Evolutionary conservation across 2,797 vertebrate species (phyloP), one percentile per base, ranked within the genome.

Genomic region (Paramormyrops hopkinsi): DNA sequence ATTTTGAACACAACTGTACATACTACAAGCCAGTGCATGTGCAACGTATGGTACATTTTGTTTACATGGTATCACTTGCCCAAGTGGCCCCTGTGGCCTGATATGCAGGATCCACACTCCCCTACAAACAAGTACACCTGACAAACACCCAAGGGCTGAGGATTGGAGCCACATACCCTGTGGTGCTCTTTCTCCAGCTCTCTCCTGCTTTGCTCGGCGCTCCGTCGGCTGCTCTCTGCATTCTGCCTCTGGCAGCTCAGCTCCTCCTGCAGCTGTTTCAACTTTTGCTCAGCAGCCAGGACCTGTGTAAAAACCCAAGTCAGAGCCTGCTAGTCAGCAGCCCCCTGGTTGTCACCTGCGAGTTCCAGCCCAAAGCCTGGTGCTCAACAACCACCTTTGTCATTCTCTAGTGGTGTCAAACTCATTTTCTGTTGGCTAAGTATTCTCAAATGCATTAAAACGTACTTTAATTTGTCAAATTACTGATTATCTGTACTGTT

Each of bases 171-270:
- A 19, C 93, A 91, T 88, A 96, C 96, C 94, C 93, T 94, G 92
- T 96, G 96, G 88, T 96, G 95, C 25, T 96, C 95, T 88, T 94
- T 95, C 92, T 96, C 96, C 91, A 95, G 87, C 88, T 96, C 96
- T 88, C 95, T 97, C 2, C 90, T 90, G 79, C 94, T 95, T 50
- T 95, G 96, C 37, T 95, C 96, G 88, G 95, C 93, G 9, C 95
- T 95, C 83, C 95, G 93, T 69, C 96, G 93, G 91, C 92, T 95
- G 91, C 94, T 96, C 88, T 96, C 96, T 9, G 95, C 90, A 69
- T 96, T 97, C 92, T 96, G 96, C 33, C 95, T 94, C 89, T 96
- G 96, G 92, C 96, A 96, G 88, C 93, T 95, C 69, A 97, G 94
- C 92, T 97, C 96, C 88, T 97, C 97, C 84, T 96, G 96, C 4